Conservation (phyloP, 2,888 invertebrate genomes). For the Rosalia funebris region DNA sequence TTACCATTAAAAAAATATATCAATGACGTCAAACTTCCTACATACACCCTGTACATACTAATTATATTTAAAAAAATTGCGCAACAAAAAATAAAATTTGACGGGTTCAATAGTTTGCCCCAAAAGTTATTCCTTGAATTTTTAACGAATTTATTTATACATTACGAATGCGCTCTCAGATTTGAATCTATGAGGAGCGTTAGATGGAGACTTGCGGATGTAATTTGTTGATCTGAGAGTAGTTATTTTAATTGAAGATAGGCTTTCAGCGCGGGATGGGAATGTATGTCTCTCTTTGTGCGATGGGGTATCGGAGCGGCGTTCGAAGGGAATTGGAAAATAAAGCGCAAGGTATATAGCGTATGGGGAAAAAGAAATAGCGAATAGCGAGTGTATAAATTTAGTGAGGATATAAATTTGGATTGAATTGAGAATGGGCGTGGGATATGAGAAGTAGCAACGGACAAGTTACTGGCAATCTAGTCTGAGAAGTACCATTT, state of each 20-base stretch:
- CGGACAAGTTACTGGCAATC: constrained; percentile 56
- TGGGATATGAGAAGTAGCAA: constrained; percentile 55
- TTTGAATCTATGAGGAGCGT: no score
- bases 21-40: no score
- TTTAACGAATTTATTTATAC: no score
- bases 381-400: constrained; percentile 53
- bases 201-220: no score
- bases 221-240: no score
- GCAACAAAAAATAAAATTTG: no score
- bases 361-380: constrained; percentile 36
- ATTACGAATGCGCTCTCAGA: no score
- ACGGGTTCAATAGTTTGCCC: no score
- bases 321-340: constrained; percentile 26
- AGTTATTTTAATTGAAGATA: neutral
- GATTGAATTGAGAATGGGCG: constrained; percentile 56
- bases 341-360: constrained; percentile 30
- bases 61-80: no score
- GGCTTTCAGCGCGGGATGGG: neutral
- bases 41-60: no score
- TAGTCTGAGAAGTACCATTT: constrained; percentile 56
- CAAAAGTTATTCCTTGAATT: no score
- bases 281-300: constrained; percentile 1
- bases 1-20: no score
- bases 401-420: constrained; percentile 55
- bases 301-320: constrained; percentile 1